These are phyloP conservation scores for Cotesia chilonis DNA, from an alignment of 1,140 invertebrate genomes.

Conservation along the genomic window DNA sequence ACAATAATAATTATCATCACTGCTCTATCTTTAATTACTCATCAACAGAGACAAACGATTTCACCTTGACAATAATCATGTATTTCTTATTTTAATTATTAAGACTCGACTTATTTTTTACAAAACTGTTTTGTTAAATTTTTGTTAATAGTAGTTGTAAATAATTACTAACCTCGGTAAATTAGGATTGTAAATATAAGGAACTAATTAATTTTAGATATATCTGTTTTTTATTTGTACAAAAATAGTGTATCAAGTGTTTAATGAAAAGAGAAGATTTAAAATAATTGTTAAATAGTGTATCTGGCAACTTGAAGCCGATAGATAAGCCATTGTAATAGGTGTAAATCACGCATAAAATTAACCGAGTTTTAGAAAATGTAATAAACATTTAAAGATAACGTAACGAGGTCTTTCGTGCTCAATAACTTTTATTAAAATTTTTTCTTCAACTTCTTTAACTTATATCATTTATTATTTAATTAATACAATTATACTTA, in stretches of 20 bases:
- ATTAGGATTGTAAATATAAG: too few relatives aligned
- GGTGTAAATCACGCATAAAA: not conserved
- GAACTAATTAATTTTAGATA: too few relatives aligned
- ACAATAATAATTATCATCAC: not conserved
- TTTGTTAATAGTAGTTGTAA: too few relatives aligned
- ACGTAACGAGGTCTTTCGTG: not conserved
- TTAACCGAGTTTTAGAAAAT: not conserved
- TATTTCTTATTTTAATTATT: too few relatives aligned
- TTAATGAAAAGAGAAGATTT: not conserved
- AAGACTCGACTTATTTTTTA: too few relatives aligned
- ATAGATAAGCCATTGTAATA: not conserved
- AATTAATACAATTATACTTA: too few relatives aligned
- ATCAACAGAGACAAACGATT: too few relatives aligned
- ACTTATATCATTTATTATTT: not conserved
- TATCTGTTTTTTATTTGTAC: not conserved
- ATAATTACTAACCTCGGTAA: too few relatives aligned
- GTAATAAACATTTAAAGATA: conserved; percentile 8
- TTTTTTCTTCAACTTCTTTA: not conserved
- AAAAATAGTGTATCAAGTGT: not conserved
- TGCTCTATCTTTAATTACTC: too few relatives aligned
- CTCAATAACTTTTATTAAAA: not conserved
- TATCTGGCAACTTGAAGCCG: not conserved
- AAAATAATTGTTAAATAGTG: not conserved
- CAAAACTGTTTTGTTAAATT: too few relatives aligned
- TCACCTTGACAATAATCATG: too few relatives aligned